Evolutionary conservation across 30 jellyfish, hydroid and myxozoan genomes (phyloP).

Genomic region (Nemopilema nomurai): DNA sequence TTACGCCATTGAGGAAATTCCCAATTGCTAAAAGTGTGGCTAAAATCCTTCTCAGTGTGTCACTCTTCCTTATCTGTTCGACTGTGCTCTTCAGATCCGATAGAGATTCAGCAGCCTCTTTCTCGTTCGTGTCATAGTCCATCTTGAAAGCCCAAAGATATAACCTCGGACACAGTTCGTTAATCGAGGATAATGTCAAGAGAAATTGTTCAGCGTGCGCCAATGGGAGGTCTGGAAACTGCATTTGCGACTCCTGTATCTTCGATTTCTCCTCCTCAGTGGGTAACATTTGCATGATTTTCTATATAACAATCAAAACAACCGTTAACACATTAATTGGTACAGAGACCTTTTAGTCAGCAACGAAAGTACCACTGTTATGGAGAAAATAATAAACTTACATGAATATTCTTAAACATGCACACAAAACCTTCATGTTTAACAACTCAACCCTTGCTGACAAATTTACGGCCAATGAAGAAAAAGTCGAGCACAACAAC

Average conservation of each 20-base stretch:
- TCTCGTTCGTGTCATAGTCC: constrained; percentile 93
- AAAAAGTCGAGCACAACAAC: no score
- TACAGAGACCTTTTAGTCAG: no score
- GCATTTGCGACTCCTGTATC: constrained; percentile 97
- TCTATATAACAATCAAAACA: constrained; percentile 48
- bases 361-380: no score
- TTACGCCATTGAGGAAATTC: constrained; percentile 92
- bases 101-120: constrained; percentile 96
- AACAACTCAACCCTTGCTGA: no score
- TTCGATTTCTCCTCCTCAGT: constrained; percentile 98
- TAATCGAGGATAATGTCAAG: constrained; percentile 86
- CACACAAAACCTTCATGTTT: no score
- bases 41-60: constrained; percentile 73
- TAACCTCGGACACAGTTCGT: constrained; percentile 94
- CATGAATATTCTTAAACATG: no score
- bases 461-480: no score
- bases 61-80: constrained; percentile 72
- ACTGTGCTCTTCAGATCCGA: constrained; percentile 76
- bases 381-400: no score
- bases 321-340: not conserved
- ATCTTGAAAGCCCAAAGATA: constrained; percentile 88
- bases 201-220: constrained; percentile 99
- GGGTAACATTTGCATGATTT: constrained; percentile 94
- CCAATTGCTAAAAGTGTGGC: constrained; percentile 94
- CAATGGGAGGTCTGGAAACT: constrained; percentile 91